Percentiles rank a stretch among this genome's conserved stretches.
Evolutionary conservation across 2,113 vertebrate genomes (phyloP).

Genomic region (Laticauda colubrina): DNA sequence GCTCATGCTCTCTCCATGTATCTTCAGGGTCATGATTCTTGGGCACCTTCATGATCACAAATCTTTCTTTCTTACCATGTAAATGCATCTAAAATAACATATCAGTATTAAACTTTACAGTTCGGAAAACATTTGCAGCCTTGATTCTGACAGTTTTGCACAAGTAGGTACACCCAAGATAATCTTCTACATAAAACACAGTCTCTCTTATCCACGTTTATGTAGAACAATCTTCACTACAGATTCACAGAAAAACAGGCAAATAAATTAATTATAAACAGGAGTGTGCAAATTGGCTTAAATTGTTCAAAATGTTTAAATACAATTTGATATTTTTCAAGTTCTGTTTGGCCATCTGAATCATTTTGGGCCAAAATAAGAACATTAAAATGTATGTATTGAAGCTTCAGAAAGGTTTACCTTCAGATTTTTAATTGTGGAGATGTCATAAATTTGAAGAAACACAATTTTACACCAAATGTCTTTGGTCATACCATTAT

Average conservation of each 20-base stretch:
- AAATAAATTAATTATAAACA: not conserved
- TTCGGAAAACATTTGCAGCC: not conserved
- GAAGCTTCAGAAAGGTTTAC: not conserved
- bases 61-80: not conserved
- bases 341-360: not conserved
- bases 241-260: not conserved
- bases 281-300: not conserved
- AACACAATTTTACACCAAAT: not conserved
- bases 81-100: not conserved
- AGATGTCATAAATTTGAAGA: not conserved
- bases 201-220: not conserved
- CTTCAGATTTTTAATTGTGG: not conserved
- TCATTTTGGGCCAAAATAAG: not conserved
- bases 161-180: not conserved
- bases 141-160: not conserved
- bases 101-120: not conserved
- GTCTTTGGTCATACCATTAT: not conserved
- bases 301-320: not conserved
- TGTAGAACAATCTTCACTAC: not conserved
- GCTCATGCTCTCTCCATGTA: not conserved
- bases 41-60: not conserved
- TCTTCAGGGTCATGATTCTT: not conserved
- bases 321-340: not conserved
- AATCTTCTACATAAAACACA: not conserved
- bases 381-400: not conserved